These are phyloP conservation scores for Orthonyx spaldingii DNA, from an alignment of 2,113 vertebrate genomes.

Conservation along the genomic window DNA sequence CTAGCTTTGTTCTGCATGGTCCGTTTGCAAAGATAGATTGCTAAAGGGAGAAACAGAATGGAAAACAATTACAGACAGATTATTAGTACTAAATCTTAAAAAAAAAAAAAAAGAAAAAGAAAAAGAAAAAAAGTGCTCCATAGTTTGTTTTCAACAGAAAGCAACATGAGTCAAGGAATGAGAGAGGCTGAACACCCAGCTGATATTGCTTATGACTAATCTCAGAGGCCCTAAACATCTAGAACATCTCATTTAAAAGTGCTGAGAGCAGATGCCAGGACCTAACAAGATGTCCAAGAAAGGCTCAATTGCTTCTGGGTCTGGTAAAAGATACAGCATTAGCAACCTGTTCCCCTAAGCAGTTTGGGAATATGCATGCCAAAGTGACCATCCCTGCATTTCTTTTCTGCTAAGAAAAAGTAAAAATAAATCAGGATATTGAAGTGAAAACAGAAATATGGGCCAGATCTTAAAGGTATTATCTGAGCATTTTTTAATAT, in stretches of 20 bases:
- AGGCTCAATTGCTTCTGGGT: neutral
- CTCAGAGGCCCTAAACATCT: neutral
- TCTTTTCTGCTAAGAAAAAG: neutral
- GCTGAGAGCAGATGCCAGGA: neutral
- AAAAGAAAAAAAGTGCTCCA: neutral
- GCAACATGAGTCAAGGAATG: neutral
- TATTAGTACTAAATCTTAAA: neutral
- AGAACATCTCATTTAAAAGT: neutral
- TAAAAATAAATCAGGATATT: neutral
- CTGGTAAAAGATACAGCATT: neutral
- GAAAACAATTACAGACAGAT: slow-evolving; percentile 26
- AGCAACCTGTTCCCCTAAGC: neutral
- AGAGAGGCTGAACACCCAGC: neutral
- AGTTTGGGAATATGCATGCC: neutral
- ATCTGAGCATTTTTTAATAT: neutral
- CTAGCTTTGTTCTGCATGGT: slow-evolving; percentile 98
- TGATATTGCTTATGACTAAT: neutral
- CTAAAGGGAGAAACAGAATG: slow-evolving; percentile 67
- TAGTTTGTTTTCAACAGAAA: neutral
- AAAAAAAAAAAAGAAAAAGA: neutral
- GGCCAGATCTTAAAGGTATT: neutral
- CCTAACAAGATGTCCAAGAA: neutral
- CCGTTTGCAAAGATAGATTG: slow-evolving; percentile 97
- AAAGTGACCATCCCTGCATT: neutral
- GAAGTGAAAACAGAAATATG: neutral